These are phyloP conservation scores for Teleogryllus occipitalis DNA, from an alignment of 1,140 invertebrate genomes.

Conservation along the genomic window DNA sequence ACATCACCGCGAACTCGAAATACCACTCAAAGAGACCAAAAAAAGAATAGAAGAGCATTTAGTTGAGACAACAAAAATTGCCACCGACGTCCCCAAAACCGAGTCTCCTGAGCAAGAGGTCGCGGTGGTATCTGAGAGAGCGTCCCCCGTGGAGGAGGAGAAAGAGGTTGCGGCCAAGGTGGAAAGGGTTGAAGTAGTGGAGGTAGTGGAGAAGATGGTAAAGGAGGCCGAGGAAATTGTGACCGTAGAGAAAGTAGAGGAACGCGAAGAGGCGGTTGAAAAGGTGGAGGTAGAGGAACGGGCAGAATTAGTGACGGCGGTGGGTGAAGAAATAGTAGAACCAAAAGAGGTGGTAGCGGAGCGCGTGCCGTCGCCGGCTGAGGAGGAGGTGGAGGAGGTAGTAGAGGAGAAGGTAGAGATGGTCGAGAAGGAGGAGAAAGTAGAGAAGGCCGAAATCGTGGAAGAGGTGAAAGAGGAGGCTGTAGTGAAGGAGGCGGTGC, in stretches of 20 bases:
- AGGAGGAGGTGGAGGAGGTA: background rate
- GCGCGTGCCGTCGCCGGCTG: too few species aligned
- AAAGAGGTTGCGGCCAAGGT: background rate
- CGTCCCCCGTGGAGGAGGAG: background rate
- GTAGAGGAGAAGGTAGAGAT: background rate
- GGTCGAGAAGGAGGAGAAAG: background rate
- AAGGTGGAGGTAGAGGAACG: background rate
- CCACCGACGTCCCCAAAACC: background rate
- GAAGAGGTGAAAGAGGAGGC: background rate
- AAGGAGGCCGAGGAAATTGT: background rate
- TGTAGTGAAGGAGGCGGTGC: background rate
- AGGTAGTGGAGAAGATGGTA: constrained; percentile 3
- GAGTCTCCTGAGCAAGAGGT: too few species aligned
- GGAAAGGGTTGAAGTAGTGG: background rate
- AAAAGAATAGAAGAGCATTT: background rate
- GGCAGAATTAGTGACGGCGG: background rate
- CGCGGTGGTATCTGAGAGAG: background rate
- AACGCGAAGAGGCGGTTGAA: background rate
- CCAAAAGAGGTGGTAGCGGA: background rate
- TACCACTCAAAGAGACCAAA: background rate
- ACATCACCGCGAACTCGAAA: too few species aligned
- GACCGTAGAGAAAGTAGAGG: background rate
- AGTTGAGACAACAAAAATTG: background rate
- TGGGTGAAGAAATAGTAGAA: background rate
- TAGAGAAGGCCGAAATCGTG: constrained; percentile 16